Conservation (phyloP, 1,140 invertebrate genomes). For the Spodoptera frugiperda region DNA sequence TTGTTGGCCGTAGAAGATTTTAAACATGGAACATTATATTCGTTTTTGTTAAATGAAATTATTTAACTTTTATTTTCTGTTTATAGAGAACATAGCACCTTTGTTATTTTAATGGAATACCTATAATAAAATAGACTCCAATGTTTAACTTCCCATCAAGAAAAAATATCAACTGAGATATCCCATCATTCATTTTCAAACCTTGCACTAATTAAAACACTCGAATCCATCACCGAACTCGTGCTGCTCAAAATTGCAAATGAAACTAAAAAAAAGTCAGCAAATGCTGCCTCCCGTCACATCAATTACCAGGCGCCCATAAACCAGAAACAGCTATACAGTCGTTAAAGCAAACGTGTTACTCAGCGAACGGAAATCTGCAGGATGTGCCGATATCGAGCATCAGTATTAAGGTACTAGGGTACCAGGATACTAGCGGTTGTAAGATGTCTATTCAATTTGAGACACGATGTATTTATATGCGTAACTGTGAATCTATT, state of each 20-base stretch:
- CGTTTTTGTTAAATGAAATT: too few relatives aligned
- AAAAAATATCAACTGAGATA: neutral
- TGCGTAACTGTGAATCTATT: constrained; percentile 39
- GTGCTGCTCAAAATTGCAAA: constrained; percentile 5
- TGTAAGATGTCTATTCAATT: constrained; percentile 53
- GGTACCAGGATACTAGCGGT: constrained; percentile 35
- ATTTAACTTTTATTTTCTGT: too few relatives aligned
- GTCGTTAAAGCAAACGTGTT: constrained; percentile 61
- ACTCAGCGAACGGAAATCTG: constrained; percentile 57
- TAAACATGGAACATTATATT: too few relatives aligned
- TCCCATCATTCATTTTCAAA: neutral
- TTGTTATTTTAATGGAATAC: too few relatives aligned
- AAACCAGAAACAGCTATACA: constrained; percentile 44
- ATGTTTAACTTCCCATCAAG: too few relatives aligned
- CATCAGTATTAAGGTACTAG: constrained; percentile 57
- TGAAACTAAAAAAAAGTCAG: constrained; percentile 6
- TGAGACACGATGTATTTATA: constrained; percentile 52
- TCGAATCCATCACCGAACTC: neutral
- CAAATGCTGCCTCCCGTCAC: constrained; percentile 18
- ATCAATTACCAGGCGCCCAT: constrained; percentile 10
- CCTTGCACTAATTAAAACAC: constrained; percentile 10
- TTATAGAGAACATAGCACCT: too few relatives aligned
- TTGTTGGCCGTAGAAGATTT: too few relatives aligned
- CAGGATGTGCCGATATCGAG: constrained; percentile 59
- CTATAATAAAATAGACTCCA: too few relatives aligned